Conservation (phyloP, 2,113 vertebrate genomes). For the Ariopsis seemanni region DNA sequence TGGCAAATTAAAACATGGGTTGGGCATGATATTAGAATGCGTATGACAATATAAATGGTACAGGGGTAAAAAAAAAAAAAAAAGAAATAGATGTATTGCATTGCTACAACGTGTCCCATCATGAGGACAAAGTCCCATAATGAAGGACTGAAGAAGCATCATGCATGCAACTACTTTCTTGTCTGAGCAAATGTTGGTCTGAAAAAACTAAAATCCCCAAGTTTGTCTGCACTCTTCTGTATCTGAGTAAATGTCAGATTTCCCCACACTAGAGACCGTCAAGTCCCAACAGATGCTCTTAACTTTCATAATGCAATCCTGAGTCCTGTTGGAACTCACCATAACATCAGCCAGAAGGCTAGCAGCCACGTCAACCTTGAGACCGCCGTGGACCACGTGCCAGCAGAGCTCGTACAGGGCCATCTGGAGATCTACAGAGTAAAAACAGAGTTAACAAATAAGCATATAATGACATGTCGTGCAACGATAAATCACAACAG, state of each 20-base stretch:
- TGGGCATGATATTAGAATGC: no score
- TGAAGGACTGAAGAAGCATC: not conserved
- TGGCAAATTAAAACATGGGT: no score
- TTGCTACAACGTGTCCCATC: no score
- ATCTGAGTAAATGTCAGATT: not conserved
- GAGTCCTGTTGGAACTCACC: conserved; percentile 70
- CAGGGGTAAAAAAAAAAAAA: no score
- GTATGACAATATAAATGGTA: no score
- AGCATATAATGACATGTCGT: not conserved
- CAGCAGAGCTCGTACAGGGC: conserved; percentile 92
- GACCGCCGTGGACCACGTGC: conserved; percentile 88
- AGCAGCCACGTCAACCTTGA: conserved; percentile 90
- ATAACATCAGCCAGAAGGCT: conserved; percentile 87
- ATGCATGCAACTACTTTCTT: not conserved
- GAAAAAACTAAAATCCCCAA: not conserved
- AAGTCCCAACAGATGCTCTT: not conserved
- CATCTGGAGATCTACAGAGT: conserved; percentile 85
- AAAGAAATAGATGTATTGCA: no score
- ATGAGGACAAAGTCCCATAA: not conserved
- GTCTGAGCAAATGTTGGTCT: not conserved
- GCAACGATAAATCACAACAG: no score
- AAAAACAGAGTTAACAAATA: conserved; percentile 32
- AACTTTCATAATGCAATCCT: not conserved
- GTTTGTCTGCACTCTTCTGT: not conserved
- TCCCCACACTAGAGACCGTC: not conserved